Evolutionary conservation across 2,797 vertebrate species (phyloP), one percentile per base, ranked within the genome.

Genomic region (Chaenodraco wilsoni): DNA sequence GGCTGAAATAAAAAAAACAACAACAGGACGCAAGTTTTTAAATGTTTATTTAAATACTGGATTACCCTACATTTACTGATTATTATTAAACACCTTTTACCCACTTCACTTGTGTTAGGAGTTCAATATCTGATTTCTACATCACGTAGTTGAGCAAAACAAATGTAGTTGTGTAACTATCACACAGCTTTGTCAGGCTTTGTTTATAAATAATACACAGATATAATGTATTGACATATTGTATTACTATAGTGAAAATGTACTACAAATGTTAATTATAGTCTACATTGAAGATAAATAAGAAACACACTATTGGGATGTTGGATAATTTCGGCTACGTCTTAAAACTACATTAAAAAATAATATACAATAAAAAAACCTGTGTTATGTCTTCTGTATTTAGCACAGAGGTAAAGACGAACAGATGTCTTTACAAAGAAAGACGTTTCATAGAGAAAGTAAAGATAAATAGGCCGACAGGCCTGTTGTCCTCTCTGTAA

Each of bases 401-500:
- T 37, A 41, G 40, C 9, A 27, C 19, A 45, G 16, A 23, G 1
- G n/a, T 55, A 14, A 15, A 16, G 15, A 69, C 19, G 10, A 71
- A 46, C 41, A 57, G 16, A 13, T 50, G 11, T 3, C 5, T 72
- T 64, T 63, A 52, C 44, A 23, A 52, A 19, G 11, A 79, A 33
- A 69, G 58, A 44, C 70, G 63, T 52, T 1, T 19, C 21, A 51
- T 19, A 31, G 5, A 14, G 5, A 16, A n/a, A 46, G 41, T 55
- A 31, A 33, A 60, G 43, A 59, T 54, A 37, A 68, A 74, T 3
- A 74, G 66, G 40, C 44, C 56, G 70, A 60, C 9, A 50, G 33
- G 63, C 51, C 72, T 57, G 17, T 21, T 69, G 72, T 51, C 14
- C 21, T 50, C 21, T 66, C 27, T 50, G 6, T 66, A 69, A 76